Conservation (phyloP, 2,797 vertebrate genomes). For the Pangasius macronema region DNA sequence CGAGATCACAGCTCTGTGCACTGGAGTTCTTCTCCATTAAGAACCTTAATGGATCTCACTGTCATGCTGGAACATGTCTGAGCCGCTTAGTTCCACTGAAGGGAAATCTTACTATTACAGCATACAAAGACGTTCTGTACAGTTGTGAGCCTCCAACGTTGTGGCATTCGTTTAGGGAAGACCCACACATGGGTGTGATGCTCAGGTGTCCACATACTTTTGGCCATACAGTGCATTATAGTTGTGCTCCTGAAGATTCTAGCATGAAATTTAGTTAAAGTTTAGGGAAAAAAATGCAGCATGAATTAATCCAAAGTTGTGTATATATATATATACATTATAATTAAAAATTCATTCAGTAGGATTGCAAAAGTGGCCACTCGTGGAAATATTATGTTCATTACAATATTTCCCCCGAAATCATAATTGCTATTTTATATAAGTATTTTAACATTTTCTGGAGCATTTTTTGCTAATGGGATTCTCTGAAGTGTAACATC, state of each 20-base stretch:
- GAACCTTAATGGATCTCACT: not conserved
- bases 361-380: not conserved
- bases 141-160: not conserved
- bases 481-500: not conserved
- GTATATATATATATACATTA: not conserved
- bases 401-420: not conserved
- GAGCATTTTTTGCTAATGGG: not conserved
- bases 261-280: not conserved
- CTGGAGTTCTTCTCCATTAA: not conserved
- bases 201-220: not conserved
- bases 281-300: not conserved
- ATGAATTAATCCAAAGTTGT: not conserved
- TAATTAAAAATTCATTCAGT: not conserved
- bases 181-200: not conserved
- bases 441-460: not conserved
- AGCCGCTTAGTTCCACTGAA: not conserved
- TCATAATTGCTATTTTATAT: not conserved
- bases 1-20: not conserved
- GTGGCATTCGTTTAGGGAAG: not conserved
- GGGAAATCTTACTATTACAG: not conserved
- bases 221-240: not conserved
- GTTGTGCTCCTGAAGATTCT: not conserved
- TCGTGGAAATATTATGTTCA: not conserved
- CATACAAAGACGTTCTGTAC: not conserved
- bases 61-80: not conserved